Percentiles rank a stretch among this genome's conserved stretches.
These are phyloP conservation scores for Ormyrus rosae DNA, from an alignment of 2,888 invertebrate genomes.

Conservation along the genomic window DNA sequence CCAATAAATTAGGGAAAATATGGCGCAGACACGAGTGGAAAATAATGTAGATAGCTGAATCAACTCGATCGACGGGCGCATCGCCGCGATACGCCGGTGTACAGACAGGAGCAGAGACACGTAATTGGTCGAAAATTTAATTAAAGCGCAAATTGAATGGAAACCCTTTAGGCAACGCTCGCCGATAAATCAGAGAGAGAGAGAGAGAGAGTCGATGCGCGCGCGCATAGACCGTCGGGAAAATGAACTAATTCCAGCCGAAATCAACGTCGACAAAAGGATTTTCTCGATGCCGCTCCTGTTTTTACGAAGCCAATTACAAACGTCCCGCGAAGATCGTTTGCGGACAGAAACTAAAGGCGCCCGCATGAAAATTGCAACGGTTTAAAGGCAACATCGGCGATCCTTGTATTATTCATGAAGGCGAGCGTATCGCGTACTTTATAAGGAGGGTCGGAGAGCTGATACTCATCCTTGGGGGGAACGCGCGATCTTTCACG, in stretches of 20 bases:
- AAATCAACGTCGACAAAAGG: too few relatives aligned
- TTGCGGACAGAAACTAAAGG: not conserved
- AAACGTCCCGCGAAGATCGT: constrained; percentile 8
- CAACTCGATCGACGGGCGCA: not conserved
- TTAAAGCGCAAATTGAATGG: constrained; percentile 31
- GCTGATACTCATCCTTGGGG: not conserved
- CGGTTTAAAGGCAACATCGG: constrained; percentile 13
- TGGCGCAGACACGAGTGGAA: too few relatives aligned
- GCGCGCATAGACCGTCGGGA: not conserved
- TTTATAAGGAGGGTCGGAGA: constrained; percentile 5
- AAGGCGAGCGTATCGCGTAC: constrained; percentile 12
- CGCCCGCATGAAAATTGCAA: constrained; percentile 25
- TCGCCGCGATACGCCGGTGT: too few relatives aligned
- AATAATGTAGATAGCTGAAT: not conserved
- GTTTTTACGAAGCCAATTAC: constrained; percentile 3
- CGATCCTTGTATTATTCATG: constrained; percentile 34
- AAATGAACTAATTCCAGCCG: not conserved
- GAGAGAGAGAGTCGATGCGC: not conserved
- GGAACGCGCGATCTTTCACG: constrained; percentile 11
- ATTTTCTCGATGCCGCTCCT: not conserved
- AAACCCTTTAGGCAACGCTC: not conserved
- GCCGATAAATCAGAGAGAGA: too few relatives aligned
- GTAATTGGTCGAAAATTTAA: constrained; percentile 16
- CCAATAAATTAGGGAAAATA: too few relatives aligned
- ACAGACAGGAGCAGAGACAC: not conserved